Evolutionary conservation across 2,113 vertebrate genomes (phyloP).

Genomic region (Ochotona curzoniae): DNA sequence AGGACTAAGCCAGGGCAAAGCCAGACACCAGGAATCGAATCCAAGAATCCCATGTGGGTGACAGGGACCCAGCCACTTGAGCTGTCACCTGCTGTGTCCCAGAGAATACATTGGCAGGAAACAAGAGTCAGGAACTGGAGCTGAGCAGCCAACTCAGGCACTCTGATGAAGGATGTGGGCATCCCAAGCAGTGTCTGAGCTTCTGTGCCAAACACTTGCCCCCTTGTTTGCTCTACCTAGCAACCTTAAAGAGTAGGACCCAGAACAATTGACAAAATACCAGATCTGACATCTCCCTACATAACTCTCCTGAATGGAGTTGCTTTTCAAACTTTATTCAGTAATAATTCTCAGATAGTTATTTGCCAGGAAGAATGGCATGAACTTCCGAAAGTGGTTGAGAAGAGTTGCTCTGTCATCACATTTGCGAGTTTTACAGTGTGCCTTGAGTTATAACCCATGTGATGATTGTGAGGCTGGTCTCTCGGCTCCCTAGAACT

Average conservation of each 20-base stretch:
- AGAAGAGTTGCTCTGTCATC: neutral
- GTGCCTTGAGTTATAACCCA: neutral
- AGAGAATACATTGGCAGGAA: too few relatives aligned
- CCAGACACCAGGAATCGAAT: too few relatives aligned
- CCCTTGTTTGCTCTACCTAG: slow-evolving; percentile 52
- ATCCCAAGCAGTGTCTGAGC: too few relatives aligned
- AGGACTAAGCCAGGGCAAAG: too few relatives aligned
- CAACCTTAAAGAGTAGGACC: neutral
- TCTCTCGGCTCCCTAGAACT: neutral
- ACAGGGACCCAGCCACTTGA: too few relatives aligned
- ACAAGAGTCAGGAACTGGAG: too few relatives aligned
- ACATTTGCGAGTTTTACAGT: neutral
- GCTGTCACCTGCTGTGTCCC: too few relatives aligned
- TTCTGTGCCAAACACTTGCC: neutral
- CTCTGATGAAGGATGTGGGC: too few relatives aligned
- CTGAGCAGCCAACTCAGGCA: too few relatives aligned
- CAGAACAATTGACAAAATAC: slow-evolving; percentile 11
- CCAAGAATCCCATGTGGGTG: too few relatives aligned
- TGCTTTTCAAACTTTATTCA: slow-evolving; percentile 33
- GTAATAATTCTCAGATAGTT: slow-evolving; percentile 31
- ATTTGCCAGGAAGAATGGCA: slow-evolving; percentile 25
- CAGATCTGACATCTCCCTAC: neutral
- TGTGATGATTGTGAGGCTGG: neutral
- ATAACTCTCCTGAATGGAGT: neutral
- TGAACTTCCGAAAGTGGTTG: slow-evolving; percentile 50